A percentile compares a stretch with the other conserved stretches of the same genome.
Conservation (phyloP, 2,888 invertebrate genomes). For the Alloscopus bannaensis region DNA sequence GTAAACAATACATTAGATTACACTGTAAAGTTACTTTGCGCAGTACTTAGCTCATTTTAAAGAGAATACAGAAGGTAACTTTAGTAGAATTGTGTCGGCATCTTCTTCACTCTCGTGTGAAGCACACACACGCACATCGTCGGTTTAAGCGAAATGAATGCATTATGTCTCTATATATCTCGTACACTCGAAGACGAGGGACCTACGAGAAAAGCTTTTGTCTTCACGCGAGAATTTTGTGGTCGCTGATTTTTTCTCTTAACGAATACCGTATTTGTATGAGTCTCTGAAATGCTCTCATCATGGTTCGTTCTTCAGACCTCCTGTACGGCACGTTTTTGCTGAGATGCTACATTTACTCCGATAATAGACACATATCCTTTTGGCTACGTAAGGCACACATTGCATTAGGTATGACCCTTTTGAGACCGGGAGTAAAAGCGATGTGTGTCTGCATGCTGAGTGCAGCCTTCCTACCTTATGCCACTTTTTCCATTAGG, state of each 20-base stretch:
- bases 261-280: too few species aligned
- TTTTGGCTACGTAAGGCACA: background rate
- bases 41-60: too few species aligned
- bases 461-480: slow-evolving; percentile 51
- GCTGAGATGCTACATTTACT: background rate
- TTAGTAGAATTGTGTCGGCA: too few species aligned
- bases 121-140: too few species aligned
- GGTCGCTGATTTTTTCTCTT: too few species aligned
- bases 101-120: background rate
- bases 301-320: too few species aligned
- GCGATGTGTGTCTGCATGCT: slow-evolving; percentile 38
- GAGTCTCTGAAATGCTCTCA: too few species aligned
- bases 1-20: slow-evolving; percentile 14
- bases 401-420: slow-evolving; percentile 7
- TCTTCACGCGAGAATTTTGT: slow-evolving; percentile 6
- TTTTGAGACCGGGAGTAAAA: too few species aligned
- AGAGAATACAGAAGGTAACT: too few species aligned
- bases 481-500: slow-evolving; percentile 32
- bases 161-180: too few species aligned
- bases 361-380: background rate
- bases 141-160: too few species aligned
- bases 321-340: slow-evolving; percentile 27
- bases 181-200: too few species aligned
- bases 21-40: slow-evolving; percentile 9
- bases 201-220: slow-evolving; percentile 7